Conservation (phyloP, 2,113 vertebrate genomes). For the Sceloporus tristichus region DNA sequence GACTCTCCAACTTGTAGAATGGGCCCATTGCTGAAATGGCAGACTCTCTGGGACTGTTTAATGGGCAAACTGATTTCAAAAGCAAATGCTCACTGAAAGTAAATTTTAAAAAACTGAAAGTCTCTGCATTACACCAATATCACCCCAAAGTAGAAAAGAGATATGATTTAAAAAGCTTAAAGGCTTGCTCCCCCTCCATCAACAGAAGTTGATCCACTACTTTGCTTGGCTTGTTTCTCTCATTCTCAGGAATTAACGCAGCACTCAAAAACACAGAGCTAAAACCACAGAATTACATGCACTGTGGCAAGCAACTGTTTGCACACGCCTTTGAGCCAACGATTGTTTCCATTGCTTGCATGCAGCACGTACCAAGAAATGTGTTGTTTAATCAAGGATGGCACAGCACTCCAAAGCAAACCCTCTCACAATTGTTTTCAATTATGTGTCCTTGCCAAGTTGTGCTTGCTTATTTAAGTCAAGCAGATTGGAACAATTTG, state of each 20-base stretch:
- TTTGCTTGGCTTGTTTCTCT: conserved; percentile 18
- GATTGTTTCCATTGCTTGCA: neutral
- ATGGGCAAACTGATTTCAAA: neutral
- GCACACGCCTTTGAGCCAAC: neutral
- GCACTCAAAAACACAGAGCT: conserved; percentile 11
- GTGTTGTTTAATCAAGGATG: conserved; percentile 34
- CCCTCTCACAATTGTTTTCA: conserved; percentile 36
- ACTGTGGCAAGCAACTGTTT: neutral
- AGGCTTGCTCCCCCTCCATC: too few species aligned
- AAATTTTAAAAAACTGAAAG: neutral
- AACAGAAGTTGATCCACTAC: neutral
- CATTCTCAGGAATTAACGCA: conserved; percentile 28
- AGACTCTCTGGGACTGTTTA: neutral
- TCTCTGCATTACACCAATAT: neutral
- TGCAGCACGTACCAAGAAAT: neutral
- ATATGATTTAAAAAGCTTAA: neutral
- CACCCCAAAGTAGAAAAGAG: neutral
- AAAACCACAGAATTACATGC: neutral
- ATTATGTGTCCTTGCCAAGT: conserved; percentile 21
- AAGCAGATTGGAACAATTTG: conserved; percentile 21
- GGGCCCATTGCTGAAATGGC: neutral
- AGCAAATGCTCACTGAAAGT: neutral
- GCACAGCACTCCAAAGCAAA: conserved; percentile 26
- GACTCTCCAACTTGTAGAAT: neutral
- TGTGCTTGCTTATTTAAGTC: conserved; percentile 30